These are phyloP conservation scores for Sciurus carolinensis DNA, from an alignment of 2,797 vertebrate genomes.

Conservation along the genomic window DNA sequence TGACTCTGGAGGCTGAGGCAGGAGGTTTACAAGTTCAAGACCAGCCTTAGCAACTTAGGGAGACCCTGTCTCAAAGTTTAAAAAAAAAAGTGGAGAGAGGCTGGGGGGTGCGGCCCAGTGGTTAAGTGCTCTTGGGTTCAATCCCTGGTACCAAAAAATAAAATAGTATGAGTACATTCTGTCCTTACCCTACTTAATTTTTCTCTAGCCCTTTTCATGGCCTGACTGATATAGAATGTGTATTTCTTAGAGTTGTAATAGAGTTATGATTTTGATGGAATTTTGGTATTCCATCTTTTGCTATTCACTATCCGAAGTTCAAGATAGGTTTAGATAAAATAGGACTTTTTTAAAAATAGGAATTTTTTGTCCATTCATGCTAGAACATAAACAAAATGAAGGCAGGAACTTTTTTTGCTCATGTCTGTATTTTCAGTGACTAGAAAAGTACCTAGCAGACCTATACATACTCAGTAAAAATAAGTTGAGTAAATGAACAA, in stretches of 20 bases:
- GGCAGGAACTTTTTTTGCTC: background rate
- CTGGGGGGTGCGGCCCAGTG: too few species aligned
- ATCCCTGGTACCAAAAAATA: too few species aligned
- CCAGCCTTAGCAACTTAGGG: too few species aligned
- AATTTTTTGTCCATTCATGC: background rate
- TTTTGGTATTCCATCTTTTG: background rate
- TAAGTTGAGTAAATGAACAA: constrained; percentile 35
- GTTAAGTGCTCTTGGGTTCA: too few species aligned
- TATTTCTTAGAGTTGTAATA: background rate
- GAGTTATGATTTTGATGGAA: background rate
- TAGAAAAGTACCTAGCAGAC: background rate
- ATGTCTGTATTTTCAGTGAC: background rate
- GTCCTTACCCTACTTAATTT: background rate
- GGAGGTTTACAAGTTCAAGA: too few species aligned
- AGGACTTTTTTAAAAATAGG: background rate
- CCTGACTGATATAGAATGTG: background rate
- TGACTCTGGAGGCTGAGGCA: too few species aligned
- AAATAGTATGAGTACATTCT: background rate
- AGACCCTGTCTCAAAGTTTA: too few species aligned
- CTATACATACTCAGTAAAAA: background rate
- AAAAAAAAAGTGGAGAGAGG: too few species aligned
- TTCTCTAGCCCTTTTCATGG: background rate
- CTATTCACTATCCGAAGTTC: background rate
- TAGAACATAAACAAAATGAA: background rate
- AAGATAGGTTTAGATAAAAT: background rate